A percentile compares a stretch with the other conserved stretches of the same genome.
These are phyloP conservation scores for Odontothrips loti DNA, from an alignment of 2,888 invertebrate species.

Conservation along the genomic window DNA sequence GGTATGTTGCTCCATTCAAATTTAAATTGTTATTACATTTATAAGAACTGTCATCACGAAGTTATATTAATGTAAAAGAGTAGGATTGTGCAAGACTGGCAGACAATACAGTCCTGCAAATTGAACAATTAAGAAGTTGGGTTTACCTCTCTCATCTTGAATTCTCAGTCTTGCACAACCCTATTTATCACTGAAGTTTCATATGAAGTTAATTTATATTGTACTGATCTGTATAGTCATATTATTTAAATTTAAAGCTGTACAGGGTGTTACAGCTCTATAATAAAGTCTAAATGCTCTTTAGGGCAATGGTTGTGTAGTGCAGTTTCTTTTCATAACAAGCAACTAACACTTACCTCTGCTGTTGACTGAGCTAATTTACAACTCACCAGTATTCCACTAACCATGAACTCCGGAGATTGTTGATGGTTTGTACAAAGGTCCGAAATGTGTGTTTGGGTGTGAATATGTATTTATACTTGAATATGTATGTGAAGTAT, in stretches of 20 bases:
- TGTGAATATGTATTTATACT: neutral
- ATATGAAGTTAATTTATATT: no score
- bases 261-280: neutral
- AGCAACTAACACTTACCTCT: neutral
- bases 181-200: neutral
- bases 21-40: slow-evolving; percentile 13
- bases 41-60: neutral
- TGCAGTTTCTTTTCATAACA: neutral
- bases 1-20: neutral
- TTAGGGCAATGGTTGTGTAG: neutral
- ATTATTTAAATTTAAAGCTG: no score
- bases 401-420: neutral
- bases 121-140: no score
- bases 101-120: neutral
- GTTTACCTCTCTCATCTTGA: no score
- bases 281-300: neutral
- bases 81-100: no score
- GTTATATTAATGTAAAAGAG: no score
- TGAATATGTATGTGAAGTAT: slow-evolving; percentile 7
- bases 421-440: neutral
- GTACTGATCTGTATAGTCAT: no score
- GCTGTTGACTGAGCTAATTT: neutral
- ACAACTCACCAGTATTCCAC: neutral
- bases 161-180: neutral
- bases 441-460: neutral